Conservation (phyloP, 2,113 vertebrate species). For the Anoplopoma fimbria region DNA sequence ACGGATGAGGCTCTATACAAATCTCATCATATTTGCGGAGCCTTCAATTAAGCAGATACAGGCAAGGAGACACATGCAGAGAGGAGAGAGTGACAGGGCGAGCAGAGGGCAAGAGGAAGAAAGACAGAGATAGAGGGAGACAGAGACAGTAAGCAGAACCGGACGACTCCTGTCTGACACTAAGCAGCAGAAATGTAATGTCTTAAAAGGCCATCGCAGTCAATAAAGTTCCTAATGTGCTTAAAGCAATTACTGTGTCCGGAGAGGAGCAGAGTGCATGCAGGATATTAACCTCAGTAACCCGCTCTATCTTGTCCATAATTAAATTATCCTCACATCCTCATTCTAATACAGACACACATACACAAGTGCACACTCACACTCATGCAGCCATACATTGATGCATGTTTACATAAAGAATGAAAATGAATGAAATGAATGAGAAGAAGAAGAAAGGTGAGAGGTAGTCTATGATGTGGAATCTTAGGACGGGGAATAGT, state of each 20-base stretch:
- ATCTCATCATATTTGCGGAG: constrained; percentile 74
- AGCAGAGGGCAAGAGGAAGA: constrained; percentile 44
- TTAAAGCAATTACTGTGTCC: constrained; percentile 83
- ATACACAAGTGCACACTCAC: constrained; percentile 11
- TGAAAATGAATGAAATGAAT: neutral
- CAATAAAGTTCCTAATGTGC: constrained; percentile 84
- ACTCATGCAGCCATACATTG: neutral
- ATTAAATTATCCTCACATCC: constrained; percentile 82
- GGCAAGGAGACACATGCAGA: constrained; percentile 30
- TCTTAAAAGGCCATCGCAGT: constrained; percentile 82
- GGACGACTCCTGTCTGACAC: constrained; percentile 76
- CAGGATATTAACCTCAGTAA: constrained; percentile 83
- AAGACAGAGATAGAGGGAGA: constrained; percentile 55
- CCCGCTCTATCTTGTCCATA: constrained; percentile 79
- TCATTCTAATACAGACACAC: constrained; percentile 59
- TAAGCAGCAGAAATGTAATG: constrained; percentile 80
- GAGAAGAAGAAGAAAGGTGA: neutral
- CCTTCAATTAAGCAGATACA: constrained; percentile 72
- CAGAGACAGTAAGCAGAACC: constrained; percentile 64
- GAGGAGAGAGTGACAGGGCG: constrained; percentile 51
- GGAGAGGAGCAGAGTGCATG: constrained; percentile 79
- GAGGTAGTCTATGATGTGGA: constrained; percentile 15
- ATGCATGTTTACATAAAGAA: constrained; percentile 24
- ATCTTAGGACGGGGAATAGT: neutral
- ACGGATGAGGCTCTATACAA: constrained; percentile 64